Percentiles rank a stretch among this genome's conserved stretches.
Evolutionary conservation across 92 coral and sea anemone species (phyloP).

Genomic region (Heliopora coerulea): DNA sequence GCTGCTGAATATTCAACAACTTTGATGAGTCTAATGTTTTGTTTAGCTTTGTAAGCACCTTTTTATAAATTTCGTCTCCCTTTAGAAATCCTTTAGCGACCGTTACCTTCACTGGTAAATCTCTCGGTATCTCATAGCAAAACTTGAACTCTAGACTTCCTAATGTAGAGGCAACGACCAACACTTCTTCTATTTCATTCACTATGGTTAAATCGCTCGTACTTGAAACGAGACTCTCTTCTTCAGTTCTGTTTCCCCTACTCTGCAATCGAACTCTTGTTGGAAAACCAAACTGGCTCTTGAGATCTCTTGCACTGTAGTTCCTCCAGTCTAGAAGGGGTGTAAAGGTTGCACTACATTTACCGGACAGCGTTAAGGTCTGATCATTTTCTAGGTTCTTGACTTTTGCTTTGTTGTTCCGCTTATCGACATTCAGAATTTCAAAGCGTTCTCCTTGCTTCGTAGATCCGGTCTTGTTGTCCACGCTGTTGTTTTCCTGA

Average conservation of each 20-base stretch:
- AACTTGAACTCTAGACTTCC: neutral
- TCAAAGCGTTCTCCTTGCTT: slow-evolving; percentile 7
- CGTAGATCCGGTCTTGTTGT: neutral
- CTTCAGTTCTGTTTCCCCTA: neutral
- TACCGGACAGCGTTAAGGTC: neutral
- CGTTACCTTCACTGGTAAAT: slow-evolving; percentile 9
- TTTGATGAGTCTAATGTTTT: slow-evolving; percentile 13
- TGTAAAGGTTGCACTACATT: slow-evolving; percentile 9
- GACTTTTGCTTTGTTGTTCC: neutral
- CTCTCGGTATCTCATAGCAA: slow-evolving; percentile 39
- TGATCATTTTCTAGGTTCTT: neutral
- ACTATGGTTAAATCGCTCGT: slow-evolving; percentile 1
- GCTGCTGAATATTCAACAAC: neutral
- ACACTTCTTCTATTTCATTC: neutral
- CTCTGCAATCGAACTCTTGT: neutral
- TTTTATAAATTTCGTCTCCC: neutral
- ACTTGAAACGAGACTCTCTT: neutral
- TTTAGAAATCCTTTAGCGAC: slow-evolving; percentile 27
- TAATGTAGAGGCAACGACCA: slow-evolving; percentile 14
- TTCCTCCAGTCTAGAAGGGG: slow-evolving; percentile 19
- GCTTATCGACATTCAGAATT: slow-evolving; percentile 11
- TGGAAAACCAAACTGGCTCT: slow-evolving; percentile 20
- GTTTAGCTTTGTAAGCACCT: slow-evolving; percentile 1
- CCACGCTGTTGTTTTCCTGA: slow-evolving; percentile 5
- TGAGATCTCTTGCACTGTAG: slow-evolving; percentile 12